Base-by-base conservation (phyloP, 2,113 vertebrate species). In the Dissostichus mawsoni region DNA sequence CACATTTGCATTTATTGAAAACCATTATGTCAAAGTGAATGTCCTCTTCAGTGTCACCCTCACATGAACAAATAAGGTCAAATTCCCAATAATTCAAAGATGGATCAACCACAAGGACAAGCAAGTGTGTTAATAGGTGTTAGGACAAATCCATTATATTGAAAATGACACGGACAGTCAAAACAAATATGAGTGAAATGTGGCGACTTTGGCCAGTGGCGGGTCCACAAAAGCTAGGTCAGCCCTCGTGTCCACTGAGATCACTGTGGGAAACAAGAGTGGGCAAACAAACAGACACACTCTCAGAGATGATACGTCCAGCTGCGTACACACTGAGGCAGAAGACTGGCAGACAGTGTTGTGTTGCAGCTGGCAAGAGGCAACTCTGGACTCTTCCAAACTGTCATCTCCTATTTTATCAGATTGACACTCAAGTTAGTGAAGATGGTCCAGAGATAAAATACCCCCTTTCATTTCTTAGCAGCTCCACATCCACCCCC, bases 281-380 rank as follows among this genome's bases (percentile, higher is more conserved):
- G 72, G 36, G 61, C 63, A 63, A 81, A 72, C 74, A 85, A 50
- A 76, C 51, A 18, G n/a, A 50, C 59, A 73, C 56, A 63, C 16
- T 18, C 56, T 3, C n/a, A 66, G 25, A 48, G 53, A 47, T 7
- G 36, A 68, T 45, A 66, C 8, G n/a, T 52, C 61, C 66, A 65
- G 74, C 41, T 20, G 1, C 47, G 12, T 3, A 13, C 70, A 74
- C 55, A 69, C 36, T 45, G 14, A 13, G 33, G 51, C n/a, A 18
- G 0, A 25, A 72, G 59, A 59, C 48, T 64, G 41, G 17, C 23
- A 68, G 13, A 10, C 58, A 29, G 50, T n/a, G 14, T 53, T 81
- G 48, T 47, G 66, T 66, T 64, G 48, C 76, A 80, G 76, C 59
- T 36, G 25, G 72, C 5, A 69, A 53, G 44, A 52, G 67, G 41